Evolutionary conservation across 1,140 invertebrate species (phyloP), one percentile per base, ranked within the genome.

Genomic region (Drosophila simulans): DNA sequence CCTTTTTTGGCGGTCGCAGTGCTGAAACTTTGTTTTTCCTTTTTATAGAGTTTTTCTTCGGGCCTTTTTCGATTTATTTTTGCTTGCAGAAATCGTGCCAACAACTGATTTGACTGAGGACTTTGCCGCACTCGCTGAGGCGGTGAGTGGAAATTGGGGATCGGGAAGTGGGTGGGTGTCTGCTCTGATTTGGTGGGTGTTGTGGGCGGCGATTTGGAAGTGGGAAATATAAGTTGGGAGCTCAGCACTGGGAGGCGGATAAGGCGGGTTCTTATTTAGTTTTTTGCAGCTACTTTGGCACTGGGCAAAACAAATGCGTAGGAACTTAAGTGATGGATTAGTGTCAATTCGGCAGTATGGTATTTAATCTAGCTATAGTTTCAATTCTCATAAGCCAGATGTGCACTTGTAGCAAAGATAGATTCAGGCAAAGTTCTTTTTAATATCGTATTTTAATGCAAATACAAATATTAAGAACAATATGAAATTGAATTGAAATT

Each of bases 101-200:
- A 72, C 75, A 88, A 79, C 83, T 86, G 83, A 86, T 86, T 86
- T 88, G 78, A 86, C 82, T 85, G 74, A 86, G 53, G 69, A 70
- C 79, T 83, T 78, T 77, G 69, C 65, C 74, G 58, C 46, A 69
- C 71, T 75, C 55, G 49, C 48, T 43, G 55, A 35, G 51, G 27
- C 39, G 48, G 58, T 53, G 55, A 60, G 40, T 62, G 68, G 64
- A 51, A 65, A 51, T 62, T 51, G 46, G 45, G 35, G 20, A 64
- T 17, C 34, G 8, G 58, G 45, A 22, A 39, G 35, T 49, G 45
- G 56, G 49, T 37, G 25, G 43, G n/a, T 35, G 58, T 35, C 25
- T 42, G 64, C 20, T 64, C 43, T 51, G 58, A 64, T 70, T 70
- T n/a, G 64, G 46, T 65, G 35, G 59, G 43, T 53, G 37, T 43